These are phyloP conservation scores for Aplocera efformata DNA, from an alignment of 2,888 invertebrate genomes.

Conservation along the genomic window DNA sequence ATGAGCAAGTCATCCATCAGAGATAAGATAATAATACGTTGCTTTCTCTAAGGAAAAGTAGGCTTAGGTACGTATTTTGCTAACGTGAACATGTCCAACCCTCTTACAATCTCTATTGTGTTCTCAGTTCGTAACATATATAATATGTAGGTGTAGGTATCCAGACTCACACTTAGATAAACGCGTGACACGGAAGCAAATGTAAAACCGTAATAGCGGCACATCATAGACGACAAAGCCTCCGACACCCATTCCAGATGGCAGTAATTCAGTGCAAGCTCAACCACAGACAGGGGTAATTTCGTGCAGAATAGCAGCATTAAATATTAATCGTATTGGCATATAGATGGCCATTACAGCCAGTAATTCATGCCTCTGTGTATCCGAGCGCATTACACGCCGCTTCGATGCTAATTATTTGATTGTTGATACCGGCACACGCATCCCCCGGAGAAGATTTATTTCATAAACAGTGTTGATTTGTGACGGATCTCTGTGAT, in stretches of 20 bases:
- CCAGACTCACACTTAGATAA: slow-evolving; percentile 3
- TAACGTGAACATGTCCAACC: slow-evolving; percentile 9
- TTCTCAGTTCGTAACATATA: slow-evolving; percentile 8
- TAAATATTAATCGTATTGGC: slow-evolving; percentile 76
- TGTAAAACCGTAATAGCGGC: slow-evolving; percentile 30
- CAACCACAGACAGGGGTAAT: slow-evolving; percentile 68
- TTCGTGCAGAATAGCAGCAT: slow-evolving; percentile 65
- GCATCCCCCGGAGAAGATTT: slow-evolving; percentile 21
- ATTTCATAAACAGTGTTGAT: slow-evolving; percentile 13
- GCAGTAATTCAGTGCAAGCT: slow-evolving; percentile 69
- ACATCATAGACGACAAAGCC: slow-evolving; percentile 45
- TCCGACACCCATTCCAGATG: slow-evolving; percentile 56
- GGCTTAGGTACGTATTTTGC: slow-evolving; percentile 7
- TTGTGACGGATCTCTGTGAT: slow-evolving; percentile 6
- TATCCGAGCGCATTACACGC: slow-evolving; percentile 46
- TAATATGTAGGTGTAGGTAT: neutral
- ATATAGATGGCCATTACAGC: slow-evolving; percentile 65
- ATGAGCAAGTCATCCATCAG: slow-evolving; percentile 27
- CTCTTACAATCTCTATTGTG: slow-evolving; percentile 13
- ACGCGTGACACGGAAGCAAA: slow-evolving; percentile 17
- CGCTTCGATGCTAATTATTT: slow-evolving; percentile 51
- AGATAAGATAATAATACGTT: slow-evolving; percentile 21
- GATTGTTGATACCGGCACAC: slow-evolving; percentile 36
- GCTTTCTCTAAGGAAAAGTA: slow-evolving; percentile 9
- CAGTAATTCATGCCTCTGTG: slow-evolving; percentile 56